Evolutionary conservation across 2,888 invertebrate genomes (phyloP).

Genomic region (Laothoe populi): DNA sequence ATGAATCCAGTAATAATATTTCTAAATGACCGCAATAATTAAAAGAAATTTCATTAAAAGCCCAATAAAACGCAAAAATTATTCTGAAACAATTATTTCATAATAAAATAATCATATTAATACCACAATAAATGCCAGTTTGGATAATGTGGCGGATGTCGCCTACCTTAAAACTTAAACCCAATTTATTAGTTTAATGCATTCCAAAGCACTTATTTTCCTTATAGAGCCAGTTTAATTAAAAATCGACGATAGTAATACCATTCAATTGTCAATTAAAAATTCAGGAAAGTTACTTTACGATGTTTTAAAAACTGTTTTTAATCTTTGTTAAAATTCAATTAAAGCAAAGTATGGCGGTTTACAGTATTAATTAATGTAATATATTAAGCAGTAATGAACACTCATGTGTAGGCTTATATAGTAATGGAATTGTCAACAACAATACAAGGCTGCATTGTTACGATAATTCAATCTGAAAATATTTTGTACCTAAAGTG

Average conservation of each 20-base stretch:
- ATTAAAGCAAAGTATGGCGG: neutral
- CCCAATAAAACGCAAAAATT: neutral
- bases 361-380: neutral
- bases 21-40: neutral
- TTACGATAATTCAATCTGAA: neutral
- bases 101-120: constrained; percentile 1
- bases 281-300: constrained; percentile 13
- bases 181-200: constrained; percentile 20
- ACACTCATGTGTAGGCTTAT: constrained; percentile 3
- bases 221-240: constrained; percentile 15
- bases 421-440: constrained; percentile 1
- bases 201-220: neutral
- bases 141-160: constrained; percentile 16
- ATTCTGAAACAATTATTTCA: constrained; percentile 13
- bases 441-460: neutral
- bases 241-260: constrained; percentile 3
- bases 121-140: constrained; percentile 6
- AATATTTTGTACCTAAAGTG: constrained; percentile 1
- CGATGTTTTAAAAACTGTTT: constrained; percentile 3
- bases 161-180: neutral
- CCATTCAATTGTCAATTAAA: constrained; percentile 14
- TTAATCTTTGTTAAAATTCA: constrained; percentile 8
- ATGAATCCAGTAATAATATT: neutral
- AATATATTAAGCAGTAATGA: constrained; percentile 10
- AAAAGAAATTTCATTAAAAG: neutral